Conservation (phyloP, 1,140 invertebrate species). For the Pogonus chalceus region DNA sequence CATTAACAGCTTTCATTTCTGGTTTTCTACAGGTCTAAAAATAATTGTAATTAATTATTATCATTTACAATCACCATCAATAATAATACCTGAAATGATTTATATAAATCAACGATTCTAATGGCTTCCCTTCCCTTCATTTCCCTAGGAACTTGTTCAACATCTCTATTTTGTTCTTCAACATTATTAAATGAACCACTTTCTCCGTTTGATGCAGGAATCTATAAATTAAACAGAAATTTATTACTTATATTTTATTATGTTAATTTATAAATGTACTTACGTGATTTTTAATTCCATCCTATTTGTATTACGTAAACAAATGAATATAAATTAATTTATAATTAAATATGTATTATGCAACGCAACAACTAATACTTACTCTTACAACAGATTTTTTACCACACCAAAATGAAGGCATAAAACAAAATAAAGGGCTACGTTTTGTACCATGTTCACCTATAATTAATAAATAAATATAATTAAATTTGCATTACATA, state of each 20-base stretch:
- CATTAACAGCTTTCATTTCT: slow-evolving; percentile 47
- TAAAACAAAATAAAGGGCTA: slow-evolving; percentile 60
- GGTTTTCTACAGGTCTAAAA: slow-evolving; percentile 39
- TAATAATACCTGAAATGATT: slow-evolving; percentile 52
- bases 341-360: neutral
- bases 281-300: slow-evolving; percentile 1
- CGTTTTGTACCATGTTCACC: slow-evolving; percentile 64
- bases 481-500: slow-evolving; percentile 5
- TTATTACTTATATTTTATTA: too few relatives aligned
- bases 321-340: neutral
- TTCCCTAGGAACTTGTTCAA: slow-evolving; percentile 64
- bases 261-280: neutral
- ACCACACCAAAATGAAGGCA: slow-evolving; percentile 56
- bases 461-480: slow-evolving; percentile 28
- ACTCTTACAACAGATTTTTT: slow-evolving; percentile 39
- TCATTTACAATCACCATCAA: too few relatives aligned
- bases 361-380: slow-evolving; percentile 16
- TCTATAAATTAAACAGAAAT: slow-evolving; percentile 28
- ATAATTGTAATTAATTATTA: slow-evolving; percentile 8
- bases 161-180: slow-evolving; percentile 46
- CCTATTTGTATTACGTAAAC: too few relatives aligned
- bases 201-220: slow-evolving; percentile 49
- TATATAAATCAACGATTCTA: slow-evolving; percentile 61
- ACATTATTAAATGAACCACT: slow-evolving; percentile 43
- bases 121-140: slow-evolving; percentile 65